A percentile compares a stretch with the other conserved stretches of the same genome.
phyloP scores from a whole-genome alignment of 2,888 invertebrate species.

The Cactoblastis cactorum region DNA sequence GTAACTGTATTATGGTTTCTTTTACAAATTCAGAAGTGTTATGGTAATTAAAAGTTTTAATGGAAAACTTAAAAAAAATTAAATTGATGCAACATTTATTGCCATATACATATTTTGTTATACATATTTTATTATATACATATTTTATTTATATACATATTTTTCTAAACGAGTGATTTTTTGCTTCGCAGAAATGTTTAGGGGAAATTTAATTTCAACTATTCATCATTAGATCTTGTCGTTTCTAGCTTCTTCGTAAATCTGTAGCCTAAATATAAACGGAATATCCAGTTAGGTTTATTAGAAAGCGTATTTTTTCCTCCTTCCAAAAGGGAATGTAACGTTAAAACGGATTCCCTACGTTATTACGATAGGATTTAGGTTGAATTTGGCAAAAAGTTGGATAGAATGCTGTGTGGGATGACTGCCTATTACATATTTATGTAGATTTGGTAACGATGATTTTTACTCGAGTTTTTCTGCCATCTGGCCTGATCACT shows the following conservation, averaged over 20 bases:
- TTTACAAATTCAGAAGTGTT: no score
- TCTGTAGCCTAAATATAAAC: constrained; percentile 26
- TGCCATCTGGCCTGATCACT: constrained; percentile 8
- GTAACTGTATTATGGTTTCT: no score
- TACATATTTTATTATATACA: no score
- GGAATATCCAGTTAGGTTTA: constrained; percentile 25
- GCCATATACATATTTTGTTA: no score
- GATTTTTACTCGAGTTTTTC: constrained; percentile 12
- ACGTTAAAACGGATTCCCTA: neutral
- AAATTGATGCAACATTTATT: no score
- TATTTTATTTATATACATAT: no score
- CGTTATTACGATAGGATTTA: neutral
- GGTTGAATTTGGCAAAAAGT: neutral
- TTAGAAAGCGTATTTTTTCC: constrained; percentile 18
- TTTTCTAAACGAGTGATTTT: no score
- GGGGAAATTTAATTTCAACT: neutral
- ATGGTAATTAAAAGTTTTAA: no score
- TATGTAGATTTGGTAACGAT: constrained; percentile 13
- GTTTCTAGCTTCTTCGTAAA: neutral
- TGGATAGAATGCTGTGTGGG: no score
- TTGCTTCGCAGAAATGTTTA: no score
- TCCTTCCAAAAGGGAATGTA: neutral
- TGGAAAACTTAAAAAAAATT: no score
- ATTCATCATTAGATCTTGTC: neutral
- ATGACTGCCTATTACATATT: constrained; percentile 12